Base-by-base conservation (phyloP, 2,888 invertebrate genomes). In the Acronicta alni region DNA sequence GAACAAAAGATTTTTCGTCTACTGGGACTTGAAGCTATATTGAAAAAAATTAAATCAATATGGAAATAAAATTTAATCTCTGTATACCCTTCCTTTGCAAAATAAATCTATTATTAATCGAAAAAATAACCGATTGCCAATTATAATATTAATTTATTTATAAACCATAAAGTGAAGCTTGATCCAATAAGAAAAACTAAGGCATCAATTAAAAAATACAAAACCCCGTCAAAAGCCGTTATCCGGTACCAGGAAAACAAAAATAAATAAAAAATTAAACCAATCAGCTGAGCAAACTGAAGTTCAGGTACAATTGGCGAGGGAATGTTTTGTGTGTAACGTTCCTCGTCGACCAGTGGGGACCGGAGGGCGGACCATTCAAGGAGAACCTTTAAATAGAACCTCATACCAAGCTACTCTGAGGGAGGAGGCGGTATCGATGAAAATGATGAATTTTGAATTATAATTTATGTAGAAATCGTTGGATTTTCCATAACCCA, bases 371-470 rank as follows among this genome's bases (percentile, higher is more conserved):
- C 17, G 71, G 67, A 44, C 72, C 65, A 72, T 72, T 77, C 70
- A 75, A 77, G 53, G 75, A 77, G 69, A 64, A 48, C 54, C 75
- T 78, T 54, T 55, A 85, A 86, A 88, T 88, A 88, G 83, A 84
- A 86, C 89, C 88, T 81, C 88, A 85, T 62, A 75, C 85, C 84
- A 75, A n/a, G 17, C 14, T 15, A 15, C 20, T 35, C 6, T 37
- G 71, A 84, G 82, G 59, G 80, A 62, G 61, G 81, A 37, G 56
- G 44, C 17, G 10, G 44, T 71, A 75, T 82, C 76, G 79, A 80
- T 77, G 45, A 41, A 64, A 59, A 46, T 17, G 4, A 43, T 17
- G 2, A 49, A 30, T 47, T 53, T 60, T 58, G 44, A 45, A 58
- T 49, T 48, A 53, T 17, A 48, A 35, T 42, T 55, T 38, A 55